A percentile compares a stretch with the other conserved stretches of the same genome.
Conservation (phyloP, 2,113 vertebrate genomes). For the Lepus americanus region DNA sequence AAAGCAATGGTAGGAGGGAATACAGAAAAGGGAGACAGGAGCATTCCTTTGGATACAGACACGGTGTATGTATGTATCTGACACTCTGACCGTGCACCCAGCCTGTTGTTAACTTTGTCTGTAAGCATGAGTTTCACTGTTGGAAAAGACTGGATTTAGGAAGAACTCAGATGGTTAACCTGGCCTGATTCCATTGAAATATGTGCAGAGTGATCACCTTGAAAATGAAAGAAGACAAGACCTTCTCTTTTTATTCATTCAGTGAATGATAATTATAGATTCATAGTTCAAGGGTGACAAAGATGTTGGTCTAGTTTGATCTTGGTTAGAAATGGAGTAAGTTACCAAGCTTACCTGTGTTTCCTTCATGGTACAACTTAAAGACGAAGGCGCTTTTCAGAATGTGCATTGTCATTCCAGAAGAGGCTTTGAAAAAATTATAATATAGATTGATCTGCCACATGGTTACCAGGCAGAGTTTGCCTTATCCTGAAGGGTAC, state of each 20-base stretch:
- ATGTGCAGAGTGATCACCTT: background rate
- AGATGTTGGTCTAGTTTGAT: background rate
- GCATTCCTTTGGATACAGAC: background rate
- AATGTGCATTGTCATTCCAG: background rate
- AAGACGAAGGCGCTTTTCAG: background rate
- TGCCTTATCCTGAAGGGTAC: background rate
- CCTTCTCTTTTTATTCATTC: background rate
- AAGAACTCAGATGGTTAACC: background rate
- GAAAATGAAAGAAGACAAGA: background rate
- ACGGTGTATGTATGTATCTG: background rate
- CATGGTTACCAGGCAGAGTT: background rate
- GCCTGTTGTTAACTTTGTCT: background rate
- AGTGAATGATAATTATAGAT: conserved; percentile 28
- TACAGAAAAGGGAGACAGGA: background rate
- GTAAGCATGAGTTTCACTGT: background rate
- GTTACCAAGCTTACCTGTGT: background rate
- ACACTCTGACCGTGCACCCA: background rate
- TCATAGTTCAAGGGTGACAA: background rate
- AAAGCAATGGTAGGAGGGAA: background rate
- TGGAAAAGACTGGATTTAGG: conserved; percentile 18
- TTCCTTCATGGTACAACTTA: background rate
- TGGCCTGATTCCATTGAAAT: conserved; percentile 16
- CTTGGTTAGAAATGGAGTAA: background rate
- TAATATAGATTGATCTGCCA: background rate
- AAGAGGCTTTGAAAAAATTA: background rate